phyloP scores from a whole-genome alignment of 2,113 vertebrate species.

The Corythoichthys haematopterus region DNA sequence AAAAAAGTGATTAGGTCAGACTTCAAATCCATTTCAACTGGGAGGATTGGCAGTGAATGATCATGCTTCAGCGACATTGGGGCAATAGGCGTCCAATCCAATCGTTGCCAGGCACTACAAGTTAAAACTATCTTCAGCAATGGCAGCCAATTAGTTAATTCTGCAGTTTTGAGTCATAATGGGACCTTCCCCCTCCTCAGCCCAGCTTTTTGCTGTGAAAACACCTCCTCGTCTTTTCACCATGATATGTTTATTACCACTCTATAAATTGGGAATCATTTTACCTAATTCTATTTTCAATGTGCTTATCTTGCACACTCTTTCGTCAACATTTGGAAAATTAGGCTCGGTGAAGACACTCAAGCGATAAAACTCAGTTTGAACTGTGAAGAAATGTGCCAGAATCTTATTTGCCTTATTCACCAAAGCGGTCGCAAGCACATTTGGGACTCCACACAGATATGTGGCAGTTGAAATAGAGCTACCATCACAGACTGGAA shows the following conservation, averaged over 20 bases:
- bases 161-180: too few species aligned
- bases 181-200: too few species aligned
- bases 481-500: conserved; percentile 24
- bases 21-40: too few species aligned
- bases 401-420: conserved; percentile 37
- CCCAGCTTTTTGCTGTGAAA: neutral
- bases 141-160: too few species aligned
- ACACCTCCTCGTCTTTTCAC: neutral
- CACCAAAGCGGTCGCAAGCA: conserved; percentile 45
- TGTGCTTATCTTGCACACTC: neutral
- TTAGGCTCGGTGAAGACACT: conserved; percentile 28
- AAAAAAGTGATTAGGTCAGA: too few species aligned
- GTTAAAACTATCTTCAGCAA: too few species aligned
- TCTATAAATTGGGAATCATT: neutral
- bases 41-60: too few species aligned
- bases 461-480: conserved; percentile 30
- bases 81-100: too few species aligned
- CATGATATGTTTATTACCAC: neutral
- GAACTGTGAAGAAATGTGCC: conserved; percentile 47
- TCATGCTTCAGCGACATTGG: too few species aligned
- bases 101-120: too few species aligned
- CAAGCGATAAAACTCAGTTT: conserved; percentile 29
- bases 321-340: neutral
- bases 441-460: conserved; percentile 23
- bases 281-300: neutral